These are phyloP conservation scores for Lasioglossum morio DNA, from an alignment of 2,888 invertebrate genomes.

Conservation along the genomic window DNA sequence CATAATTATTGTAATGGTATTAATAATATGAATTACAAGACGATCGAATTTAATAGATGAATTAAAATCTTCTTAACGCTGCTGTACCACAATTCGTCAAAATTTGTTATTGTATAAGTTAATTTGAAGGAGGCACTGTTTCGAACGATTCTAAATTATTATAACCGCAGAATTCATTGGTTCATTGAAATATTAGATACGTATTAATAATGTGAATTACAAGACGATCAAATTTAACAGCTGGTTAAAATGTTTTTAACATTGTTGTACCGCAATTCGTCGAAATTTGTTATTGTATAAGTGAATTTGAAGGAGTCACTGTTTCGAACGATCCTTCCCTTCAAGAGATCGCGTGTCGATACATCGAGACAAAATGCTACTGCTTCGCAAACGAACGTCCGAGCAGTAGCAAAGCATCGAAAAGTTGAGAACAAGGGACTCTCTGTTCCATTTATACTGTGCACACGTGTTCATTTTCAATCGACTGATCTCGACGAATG, in stretches of 20 bases:
- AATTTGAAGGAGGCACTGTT: slow-evolving; percentile 3
- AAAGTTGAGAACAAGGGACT: slow-evolving; percentile 74
- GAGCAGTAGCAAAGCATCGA: slow-evolving; percentile 42
- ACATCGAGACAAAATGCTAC: slow-evolving; percentile 38
- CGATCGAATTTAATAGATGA: too few species aligned
- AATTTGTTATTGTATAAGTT: background rate
- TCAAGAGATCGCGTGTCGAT: slow-evolving; percentile 42
- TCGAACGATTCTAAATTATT: background rate
- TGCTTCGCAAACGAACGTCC: slow-evolving; percentile 46
- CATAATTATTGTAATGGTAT: background rate
- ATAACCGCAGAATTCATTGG: background rate
- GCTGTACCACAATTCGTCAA: background rate
- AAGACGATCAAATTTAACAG: too few species aligned
- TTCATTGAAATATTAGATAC: too few species aligned
- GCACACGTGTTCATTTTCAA: slow-evolving; percentile 59
- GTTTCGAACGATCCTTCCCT: background rate
- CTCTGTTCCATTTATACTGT: slow-evolving; percentile 76
- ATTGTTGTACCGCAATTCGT: background rate
- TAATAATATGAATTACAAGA: background rate
- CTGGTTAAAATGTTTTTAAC: background rate
- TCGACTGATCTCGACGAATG: slow-evolving; percentile 42
- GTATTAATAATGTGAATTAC: background rate
- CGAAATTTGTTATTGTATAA: background rate
- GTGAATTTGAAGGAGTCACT: background rate
- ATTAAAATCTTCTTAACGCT: background rate